A percentile compares a stretch with the other conserved stretches of the same genome.
phyloP scores from a whole-genome alignment of 2,888 invertebrate species.

The Scaptomyza reducta region DNA sequence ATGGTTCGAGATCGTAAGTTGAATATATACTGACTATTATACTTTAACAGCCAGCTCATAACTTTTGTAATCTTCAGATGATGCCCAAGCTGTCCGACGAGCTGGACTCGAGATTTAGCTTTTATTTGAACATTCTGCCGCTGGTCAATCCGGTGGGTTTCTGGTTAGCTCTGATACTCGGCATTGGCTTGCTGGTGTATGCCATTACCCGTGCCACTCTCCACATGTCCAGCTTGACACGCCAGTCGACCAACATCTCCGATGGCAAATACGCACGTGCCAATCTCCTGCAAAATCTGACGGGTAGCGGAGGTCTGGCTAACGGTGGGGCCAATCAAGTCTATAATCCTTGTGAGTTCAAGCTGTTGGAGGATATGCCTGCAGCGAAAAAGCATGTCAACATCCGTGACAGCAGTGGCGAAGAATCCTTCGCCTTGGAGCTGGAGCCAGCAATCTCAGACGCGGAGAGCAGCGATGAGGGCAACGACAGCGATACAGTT shows the following conservation, averaged over 20 bases:
- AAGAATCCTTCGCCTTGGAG: slow-evolving; percentile 74
- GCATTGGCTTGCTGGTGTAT: slow-evolving; percentile 75
- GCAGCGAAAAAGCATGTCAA: slow-evolving; percentile 58
- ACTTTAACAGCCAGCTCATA: not conserved
- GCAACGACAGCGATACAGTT: slow-evolving; percentile 69
- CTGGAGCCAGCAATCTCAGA: slow-evolving; percentile 77
- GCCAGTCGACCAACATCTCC: slow-evolving; percentile 65
- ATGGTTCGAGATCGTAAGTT: slow-evolving; percentile 96
- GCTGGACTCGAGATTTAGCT: slow-evolving; percentile 87
- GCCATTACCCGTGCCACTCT: slow-evolving; percentile 82
- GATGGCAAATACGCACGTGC: slow-evolving; percentile 77
- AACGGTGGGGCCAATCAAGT: slow-evolving; percentile 56
- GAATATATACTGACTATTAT: not conserved
- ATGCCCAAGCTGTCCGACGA: slow-evolving; percentile 88
- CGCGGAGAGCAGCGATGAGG: slow-evolving; percentile 71
- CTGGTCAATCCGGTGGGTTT: slow-evolving; percentile 85
- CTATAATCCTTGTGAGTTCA: slow-evolving; percentile 82
- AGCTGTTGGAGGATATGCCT: slow-evolving; percentile 71
- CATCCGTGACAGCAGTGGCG: slow-evolving; percentile 43
- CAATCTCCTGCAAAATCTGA: slow-evolving; percentile 67
- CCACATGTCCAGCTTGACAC: slow-evolving; percentile 75
- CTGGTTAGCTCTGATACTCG: slow-evolving; percentile 79
- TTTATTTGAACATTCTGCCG: slow-evolving; percentile 91
- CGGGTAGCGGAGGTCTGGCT: slow-evolving; percentile 37
- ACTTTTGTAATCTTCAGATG: slow-evolving; percentile 85